Base-by-base conservation (phyloP, 2,113 vertebrate genomes). In the Petrocephalus microphthalmus region DNA sequence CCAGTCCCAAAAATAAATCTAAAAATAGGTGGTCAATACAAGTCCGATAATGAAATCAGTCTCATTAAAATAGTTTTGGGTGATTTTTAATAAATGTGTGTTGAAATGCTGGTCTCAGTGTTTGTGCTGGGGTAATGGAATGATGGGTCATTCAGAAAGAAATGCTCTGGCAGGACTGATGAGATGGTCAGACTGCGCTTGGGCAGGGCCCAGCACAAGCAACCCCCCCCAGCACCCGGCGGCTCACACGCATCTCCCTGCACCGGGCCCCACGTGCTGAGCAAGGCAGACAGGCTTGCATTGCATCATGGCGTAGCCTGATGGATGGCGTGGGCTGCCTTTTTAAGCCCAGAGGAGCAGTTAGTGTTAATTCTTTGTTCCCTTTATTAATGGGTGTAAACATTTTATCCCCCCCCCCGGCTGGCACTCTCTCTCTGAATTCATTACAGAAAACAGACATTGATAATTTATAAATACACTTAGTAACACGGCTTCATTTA, bases 31-130 rank as follows among this genome's bases (percentile, higher is more conserved):
- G 71, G 87, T 71, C 88, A 91, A 93, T 93, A 87, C 92, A 91
- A 94, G 94, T 93, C 93, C 92, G 89, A 93, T 96, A 95, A 96
- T 95, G 92, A 95, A 95, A 95, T 96, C 95, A 95, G 95, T 95
- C 94, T 93, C 90, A 90, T 93, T 94, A 90, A 94, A 92, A 95
- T 95, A 94, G 94, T 95, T 95, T 95, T 93, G 94, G 94, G 94
- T 95, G 94, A 95, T 93, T 95, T 94, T 94, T 95, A 95, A 95
- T 96, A 94, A 95, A 93, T 92, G 92, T 94, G 92, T 95, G 94
- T 95, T 95, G 95, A 94, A 93, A 90, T 88, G 90, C 93, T 91
- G 94, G 94, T 95, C 94, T 93, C 91, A 91, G 90, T 93, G 92
- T 94, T 91, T 93, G 92, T 94, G 93, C 93, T 90, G 94, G 25